Conservation (phyloP, 1,140 invertebrate species). For the Platorchestia sp. region DNA sequence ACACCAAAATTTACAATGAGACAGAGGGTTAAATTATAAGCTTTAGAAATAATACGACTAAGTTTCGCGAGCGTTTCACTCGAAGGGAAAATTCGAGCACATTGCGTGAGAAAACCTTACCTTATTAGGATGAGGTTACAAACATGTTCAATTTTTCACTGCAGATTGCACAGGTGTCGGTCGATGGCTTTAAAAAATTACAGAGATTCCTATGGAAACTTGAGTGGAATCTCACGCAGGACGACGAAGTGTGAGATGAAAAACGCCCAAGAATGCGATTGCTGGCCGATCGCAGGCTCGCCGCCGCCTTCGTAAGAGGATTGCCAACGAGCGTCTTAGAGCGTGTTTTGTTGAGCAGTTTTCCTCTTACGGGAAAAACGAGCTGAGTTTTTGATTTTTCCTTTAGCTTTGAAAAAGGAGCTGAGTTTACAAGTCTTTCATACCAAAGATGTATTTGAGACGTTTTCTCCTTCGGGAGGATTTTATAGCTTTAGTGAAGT, state of each 20-base stretch:
- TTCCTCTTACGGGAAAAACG: neutral
- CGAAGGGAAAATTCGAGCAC: neutral
- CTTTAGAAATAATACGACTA: neutral
- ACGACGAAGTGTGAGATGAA: neutral
- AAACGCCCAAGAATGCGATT: conserved; percentile 19
- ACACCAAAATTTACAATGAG: neutral
- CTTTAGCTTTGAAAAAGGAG: neutral
- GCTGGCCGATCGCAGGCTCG: neutral
- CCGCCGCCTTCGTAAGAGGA: neutral
- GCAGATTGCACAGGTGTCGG: neutral
- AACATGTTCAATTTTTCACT: neutral
- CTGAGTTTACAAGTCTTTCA: neutral
- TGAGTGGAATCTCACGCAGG: neutral
- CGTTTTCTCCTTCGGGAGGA: neutral
- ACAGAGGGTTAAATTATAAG: neutral
- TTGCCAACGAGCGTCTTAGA: conserved; percentile 11
- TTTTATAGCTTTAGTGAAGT: neutral
- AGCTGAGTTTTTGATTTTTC: neutral
- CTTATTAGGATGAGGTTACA: neutral
- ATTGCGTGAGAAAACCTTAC: neutral
- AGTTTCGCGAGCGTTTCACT: neutral
- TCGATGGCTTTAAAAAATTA: neutral
- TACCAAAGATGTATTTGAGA: neutral
- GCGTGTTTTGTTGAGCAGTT: neutral
- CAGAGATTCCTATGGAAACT: neutral